Evolutionary conservation across 2,888 invertebrate genomes (phyloP).

Genomic region (Lomographa bimaculata): DNA sequence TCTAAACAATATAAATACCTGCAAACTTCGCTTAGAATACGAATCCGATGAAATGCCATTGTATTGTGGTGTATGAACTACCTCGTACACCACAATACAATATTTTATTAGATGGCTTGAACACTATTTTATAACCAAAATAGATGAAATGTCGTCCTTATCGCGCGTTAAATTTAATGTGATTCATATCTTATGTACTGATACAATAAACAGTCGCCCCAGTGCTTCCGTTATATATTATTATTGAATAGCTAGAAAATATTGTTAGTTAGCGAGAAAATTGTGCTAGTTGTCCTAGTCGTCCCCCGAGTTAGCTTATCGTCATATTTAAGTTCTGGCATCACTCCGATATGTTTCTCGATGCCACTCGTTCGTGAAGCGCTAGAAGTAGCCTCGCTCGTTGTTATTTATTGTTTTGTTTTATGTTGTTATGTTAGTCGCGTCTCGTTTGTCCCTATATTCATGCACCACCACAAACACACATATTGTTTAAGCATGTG

Average conservation of each 20-base stretch:
- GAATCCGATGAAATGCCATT: slow-evolving; percentile 1
- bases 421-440: slow-evolving; percentile 13
- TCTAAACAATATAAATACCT: slow-evolving; percentile 7
- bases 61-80: no score
- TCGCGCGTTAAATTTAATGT: no score
- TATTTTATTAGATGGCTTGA: no score
- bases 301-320: slow-evolving; percentile 15
- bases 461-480: slow-evolving; percentile 5
- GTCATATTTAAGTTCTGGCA: slow-evolving; percentile 24
- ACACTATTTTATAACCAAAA: no score
- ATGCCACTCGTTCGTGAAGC: slow-evolving; percentile 30
- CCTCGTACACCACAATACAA: no score
- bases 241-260: not conserved
- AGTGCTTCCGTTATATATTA: no score
- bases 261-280: slow-evolving; percentile 7
- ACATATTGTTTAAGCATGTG: slow-evolving; percentile 11
- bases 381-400: slow-evolving; percentile 26
- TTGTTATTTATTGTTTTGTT: slow-evolving; percentile 23
- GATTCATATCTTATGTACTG: no score
- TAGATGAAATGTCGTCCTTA: no score
- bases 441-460: slow-evolving; percentile 23
- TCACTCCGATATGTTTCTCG: slow-evolving; percentile 38
- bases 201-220: no score
- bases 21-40: not conserved
- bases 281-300: slow-evolving; percentile 25